These are phyloP conservation scores for Poliocrania exsul DNA, from an alignment of 2,797 vertebrate genomes.

Conservation along the genomic window DNA sequence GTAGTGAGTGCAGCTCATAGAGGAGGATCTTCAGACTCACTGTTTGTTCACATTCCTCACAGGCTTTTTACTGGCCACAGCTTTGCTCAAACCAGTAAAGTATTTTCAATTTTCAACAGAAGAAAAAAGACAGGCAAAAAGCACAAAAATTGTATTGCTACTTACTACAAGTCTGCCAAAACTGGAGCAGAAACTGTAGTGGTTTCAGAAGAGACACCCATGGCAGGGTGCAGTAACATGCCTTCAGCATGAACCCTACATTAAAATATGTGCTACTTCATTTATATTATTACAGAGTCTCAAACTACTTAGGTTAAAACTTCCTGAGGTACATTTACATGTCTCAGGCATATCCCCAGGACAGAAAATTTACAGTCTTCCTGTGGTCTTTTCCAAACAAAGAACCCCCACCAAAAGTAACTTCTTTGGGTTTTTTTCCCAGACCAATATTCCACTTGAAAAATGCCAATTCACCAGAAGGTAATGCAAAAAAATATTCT, in stretches of 20 bases:
- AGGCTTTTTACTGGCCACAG: neutral
- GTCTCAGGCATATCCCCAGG: fast-evolving
- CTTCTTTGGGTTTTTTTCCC: neutral
- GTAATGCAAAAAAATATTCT: neutral
- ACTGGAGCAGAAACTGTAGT: neutral
- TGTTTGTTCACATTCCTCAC: neutral
- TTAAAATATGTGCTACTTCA: neutral
- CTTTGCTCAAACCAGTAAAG: neutral
- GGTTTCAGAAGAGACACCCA: neutral
- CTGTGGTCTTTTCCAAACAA: neutral
- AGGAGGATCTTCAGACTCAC: neutral
- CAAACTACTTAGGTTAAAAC: neutral
- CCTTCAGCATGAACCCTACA: neutral
- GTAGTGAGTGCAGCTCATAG: neutral
- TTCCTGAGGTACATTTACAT: neutral
- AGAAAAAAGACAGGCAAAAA: neutral
- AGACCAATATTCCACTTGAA: neutral
- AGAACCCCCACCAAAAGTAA: neutral
- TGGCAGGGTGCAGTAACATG: neutral
- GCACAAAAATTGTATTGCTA: neutral
- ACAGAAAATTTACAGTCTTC: neutral
- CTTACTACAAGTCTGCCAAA: neutral
- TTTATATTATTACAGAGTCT: neutral
- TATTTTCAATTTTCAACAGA: neutral
- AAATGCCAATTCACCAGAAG: neutral